Evolutionary conservation across 2,113 vertebrate genomes (phyloP), one percentile per base, ranked within the genome.

Genomic region (Erythrolamprus reginae): DNA sequence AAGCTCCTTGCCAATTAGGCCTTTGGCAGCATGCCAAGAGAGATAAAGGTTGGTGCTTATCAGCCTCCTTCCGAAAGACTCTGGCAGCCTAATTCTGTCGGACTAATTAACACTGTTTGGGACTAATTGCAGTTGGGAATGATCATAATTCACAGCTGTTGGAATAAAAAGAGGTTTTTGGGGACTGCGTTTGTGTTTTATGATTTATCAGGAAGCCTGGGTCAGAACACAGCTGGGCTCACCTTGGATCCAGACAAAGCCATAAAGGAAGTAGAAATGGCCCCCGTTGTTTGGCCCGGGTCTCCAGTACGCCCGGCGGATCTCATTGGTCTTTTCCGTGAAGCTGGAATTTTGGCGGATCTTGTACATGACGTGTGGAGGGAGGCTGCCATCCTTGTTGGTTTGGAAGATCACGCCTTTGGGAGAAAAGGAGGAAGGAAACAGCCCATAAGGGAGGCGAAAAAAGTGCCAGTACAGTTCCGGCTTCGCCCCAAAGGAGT

Each of bases 241-340:
- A 99, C 98, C 99, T 96, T 99, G 99, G 92, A 99, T 99, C 99
- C 99, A 99, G 51, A 99, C 98, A 0, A 99, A 99, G 92, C 99
- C 99, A 0, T 99, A 99, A 1, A 99, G 98, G 92, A 99, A 99
- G 96, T 99, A 99, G 96, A 99, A 98, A 90, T 98, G 98, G 0
- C 99, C 99, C 0, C 98, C 98, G 0, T 98, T 98, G 97, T 99
- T 99, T 87, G 99, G 99, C 5, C 98, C 98, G 0, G 99, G 98
- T 1, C 98, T 97, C 99, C 99, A 99, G 94, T 99, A 99, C 0
- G 99, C 99, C 5, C 99, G 95, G 0, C 99, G 97, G 93, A 99
- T 99, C 96, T 99, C 99, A 0, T 99, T 99, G 91, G 99, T 99
- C 92, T 99, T 99, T 96, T 99, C 99, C 0, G 99, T 99, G 94